Evolutionary conservation across 2,113 vertebrate genomes (phyloP).

Genomic region (Butorides virescens): DNA sequence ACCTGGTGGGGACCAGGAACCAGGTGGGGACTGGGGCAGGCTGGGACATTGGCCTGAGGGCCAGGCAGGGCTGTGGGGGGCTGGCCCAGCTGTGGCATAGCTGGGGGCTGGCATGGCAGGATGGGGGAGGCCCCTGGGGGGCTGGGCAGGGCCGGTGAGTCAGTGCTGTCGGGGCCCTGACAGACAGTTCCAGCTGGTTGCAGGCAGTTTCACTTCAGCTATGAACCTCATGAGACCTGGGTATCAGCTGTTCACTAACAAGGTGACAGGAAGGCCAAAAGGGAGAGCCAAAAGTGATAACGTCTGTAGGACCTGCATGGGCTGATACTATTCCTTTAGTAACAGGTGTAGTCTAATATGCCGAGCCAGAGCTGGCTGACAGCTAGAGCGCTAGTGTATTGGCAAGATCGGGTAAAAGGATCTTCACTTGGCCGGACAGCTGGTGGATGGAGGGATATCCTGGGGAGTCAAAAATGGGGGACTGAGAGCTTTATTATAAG

Average conservation of each 20-base stretch:
- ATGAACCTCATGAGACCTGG: background rate
- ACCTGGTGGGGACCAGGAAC: background rate
- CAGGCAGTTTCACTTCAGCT: background rate
- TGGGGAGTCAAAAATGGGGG: background rate
- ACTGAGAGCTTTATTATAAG: background rate
- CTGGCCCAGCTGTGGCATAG: rapidly evolving
- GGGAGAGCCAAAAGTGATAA: background rate
- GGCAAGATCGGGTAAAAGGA: background rate
- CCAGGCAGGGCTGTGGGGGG: background rate
- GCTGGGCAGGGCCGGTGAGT: background rate
- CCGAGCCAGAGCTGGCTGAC: background rate
- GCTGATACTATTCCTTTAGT: background rate
- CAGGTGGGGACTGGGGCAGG: too few relatives aligned
- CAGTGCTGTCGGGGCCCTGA: rapidly evolving
- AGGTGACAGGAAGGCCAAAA: background rate
- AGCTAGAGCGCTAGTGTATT: background rate
- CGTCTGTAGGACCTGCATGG: background rate
- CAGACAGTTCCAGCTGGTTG: background rate
- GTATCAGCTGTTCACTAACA: background rate
- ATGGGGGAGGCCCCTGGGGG: background rate
- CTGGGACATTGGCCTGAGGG: rapidly evolving
- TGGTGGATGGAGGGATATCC: background rate
- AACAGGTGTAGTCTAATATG: background rate
- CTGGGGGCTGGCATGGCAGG: background rate
- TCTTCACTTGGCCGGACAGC: background rate